Conservation (phyloP, 2,888 invertebrate genomes). For the Julus scandinavius region DNA sequence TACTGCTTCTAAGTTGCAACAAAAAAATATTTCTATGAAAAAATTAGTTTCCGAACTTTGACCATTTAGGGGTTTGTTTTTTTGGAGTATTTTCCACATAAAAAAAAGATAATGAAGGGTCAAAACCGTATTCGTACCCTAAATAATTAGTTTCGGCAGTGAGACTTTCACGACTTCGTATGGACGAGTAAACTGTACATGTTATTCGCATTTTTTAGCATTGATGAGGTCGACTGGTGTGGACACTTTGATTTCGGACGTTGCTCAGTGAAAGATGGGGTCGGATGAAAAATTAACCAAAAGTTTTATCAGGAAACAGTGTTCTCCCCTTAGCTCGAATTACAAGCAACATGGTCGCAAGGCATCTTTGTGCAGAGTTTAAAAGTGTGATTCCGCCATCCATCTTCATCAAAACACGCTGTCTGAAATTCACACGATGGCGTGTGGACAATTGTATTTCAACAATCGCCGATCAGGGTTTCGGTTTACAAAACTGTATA, state of each 20-base stretch:
- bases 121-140: not conserved
- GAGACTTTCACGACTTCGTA: not conserved
- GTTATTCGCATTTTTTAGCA: not conserved
- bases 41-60: too few species aligned
- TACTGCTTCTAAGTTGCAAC: too few species aligned
- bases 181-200: not conserved
- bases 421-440: conserved; percentile 42
- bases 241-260: not conserved
- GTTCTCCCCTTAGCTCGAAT: conserved; percentile 39
- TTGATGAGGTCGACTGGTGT: not conserved
- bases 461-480: conserved; percentile 34
- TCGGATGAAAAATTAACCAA: conserved; percentile 29
- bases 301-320: conserved; percentile 7
- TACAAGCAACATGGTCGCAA: not conserved
- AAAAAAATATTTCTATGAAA: too few species aligned
- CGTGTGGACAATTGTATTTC: conserved; percentile 42
- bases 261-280: conserved; percentile 3
- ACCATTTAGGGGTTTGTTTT: not conserved
- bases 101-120: not conserved
- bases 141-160: not conserved
- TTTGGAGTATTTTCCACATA: not conserved
- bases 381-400: conserved; percentile 35
- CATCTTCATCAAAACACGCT: not conserved
- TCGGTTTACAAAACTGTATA: conserved; percentile 11
- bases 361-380: not conserved